Percentiles rank a stretch among this genome's conserved stretches.
phyloP scores from a whole-genome alignment of 2,797 vertebrate genomes.

The Margarornis squamiger region DNA sequence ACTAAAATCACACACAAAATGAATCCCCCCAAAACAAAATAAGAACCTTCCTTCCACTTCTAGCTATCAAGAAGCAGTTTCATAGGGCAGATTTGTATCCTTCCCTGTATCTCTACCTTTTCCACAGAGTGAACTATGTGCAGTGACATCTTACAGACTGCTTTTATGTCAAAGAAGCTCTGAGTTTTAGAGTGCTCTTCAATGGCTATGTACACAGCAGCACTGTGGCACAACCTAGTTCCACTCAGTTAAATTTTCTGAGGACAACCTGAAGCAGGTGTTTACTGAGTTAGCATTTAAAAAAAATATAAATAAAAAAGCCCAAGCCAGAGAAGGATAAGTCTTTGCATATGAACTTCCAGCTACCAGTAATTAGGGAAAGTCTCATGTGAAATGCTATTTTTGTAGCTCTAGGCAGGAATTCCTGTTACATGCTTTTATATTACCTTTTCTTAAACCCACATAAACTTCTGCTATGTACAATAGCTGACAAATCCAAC shows the following conservation, averaged over 20 bases:
- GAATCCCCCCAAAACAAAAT: not conserved
- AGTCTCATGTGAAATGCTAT: not conserved
- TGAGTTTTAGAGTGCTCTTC: not conserved
- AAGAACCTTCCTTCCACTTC: not conserved
- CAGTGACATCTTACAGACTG: not conserved
- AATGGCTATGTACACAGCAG: not conserved
- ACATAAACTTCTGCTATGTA: not conserved
- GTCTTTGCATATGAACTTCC: not conserved
- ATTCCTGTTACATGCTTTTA: not conserved
- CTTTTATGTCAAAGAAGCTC: not conserved
- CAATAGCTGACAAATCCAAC: not conserved
- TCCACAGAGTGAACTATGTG: not conserved
- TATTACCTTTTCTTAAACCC: not conserved
- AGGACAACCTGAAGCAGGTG: not conserved
- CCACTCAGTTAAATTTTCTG: not conserved
- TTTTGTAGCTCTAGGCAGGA: not conserved
- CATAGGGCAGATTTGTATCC: not conserved
- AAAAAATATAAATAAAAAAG: not conserved
- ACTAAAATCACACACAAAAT: not conserved
- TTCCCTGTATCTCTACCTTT: not conserved
- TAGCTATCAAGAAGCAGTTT: not conserved
- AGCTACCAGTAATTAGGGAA: not conserved
- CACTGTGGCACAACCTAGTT: not conserved
- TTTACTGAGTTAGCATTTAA: not conserved
- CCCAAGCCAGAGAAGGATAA: rapidly evolving